phyloP scores from a whole-genome alignment of 2,888 invertebrate genomes.

The Idaea aversata region DNA sequence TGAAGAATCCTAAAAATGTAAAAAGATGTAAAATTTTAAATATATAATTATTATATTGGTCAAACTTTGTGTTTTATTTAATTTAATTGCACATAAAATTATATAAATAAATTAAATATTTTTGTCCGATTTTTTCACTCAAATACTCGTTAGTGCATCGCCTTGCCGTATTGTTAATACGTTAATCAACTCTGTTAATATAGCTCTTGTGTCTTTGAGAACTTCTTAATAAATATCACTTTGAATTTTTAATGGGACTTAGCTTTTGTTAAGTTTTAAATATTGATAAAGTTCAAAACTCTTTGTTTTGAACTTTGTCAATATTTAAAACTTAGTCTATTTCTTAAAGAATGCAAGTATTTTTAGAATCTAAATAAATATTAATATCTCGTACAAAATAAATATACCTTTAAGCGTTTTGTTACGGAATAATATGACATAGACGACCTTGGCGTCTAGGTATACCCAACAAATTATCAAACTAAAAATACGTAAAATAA shows the following conservation, averaged over 20 bases:
- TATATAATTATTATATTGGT: no score
- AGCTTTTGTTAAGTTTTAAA: neutral
- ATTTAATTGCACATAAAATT: no score
- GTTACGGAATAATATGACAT: neutral
- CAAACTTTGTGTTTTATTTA: no score
- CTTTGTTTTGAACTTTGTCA: no score
- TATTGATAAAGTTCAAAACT: no score
- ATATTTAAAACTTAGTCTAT: no score
- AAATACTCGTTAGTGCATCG: no score
- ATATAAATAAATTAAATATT: no score
- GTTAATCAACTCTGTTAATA: slow-evolving; percentile 4
- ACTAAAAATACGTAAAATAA: neutral
- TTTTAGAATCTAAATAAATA: neutral
- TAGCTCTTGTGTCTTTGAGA: neutral
- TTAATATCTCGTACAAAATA: neutral
- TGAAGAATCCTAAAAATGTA: no score
- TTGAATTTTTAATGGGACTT: neutral
- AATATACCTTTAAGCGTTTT: neutral
- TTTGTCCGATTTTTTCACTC: no score
- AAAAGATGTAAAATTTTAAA: no score
- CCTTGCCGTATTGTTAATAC: neutral
- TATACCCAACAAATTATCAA: neutral
- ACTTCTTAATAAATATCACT: neutral
- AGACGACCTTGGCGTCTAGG: neutral
- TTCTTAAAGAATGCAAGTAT: no score